These are phyloP conservation scores for Tokudaia muenninki DNA, from an alignment of 2,797 vertebrate genomes.

Conservation along the genomic window DNA sequence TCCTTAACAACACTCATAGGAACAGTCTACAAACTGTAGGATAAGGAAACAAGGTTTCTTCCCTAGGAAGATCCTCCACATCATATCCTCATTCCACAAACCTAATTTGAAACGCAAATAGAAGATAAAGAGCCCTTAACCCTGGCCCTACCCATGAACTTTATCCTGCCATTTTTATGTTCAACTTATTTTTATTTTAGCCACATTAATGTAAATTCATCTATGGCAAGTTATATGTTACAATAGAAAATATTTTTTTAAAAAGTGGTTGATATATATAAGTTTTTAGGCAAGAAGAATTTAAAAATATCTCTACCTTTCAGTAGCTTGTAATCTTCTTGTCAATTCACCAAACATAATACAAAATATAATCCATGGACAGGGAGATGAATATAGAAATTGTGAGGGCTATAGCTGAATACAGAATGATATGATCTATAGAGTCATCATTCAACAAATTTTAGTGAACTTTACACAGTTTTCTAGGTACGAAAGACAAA, in stretches of 20 bases:
- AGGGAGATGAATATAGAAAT: conserved; percentile 28
- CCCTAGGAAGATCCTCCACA: neutral
- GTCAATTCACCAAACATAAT: neutral
- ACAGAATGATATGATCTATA: conserved; percentile 19
- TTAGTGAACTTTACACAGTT: conserved; percentile 20
- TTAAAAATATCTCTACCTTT: conserved; percentile 45
- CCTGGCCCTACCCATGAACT: neutral
- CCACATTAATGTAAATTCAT: conserved; percentile 60
- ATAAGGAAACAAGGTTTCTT: conserved; percentile 31
- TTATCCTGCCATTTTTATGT: conserved; percentile 3
- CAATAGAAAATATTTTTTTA: conserved; percentile 60
- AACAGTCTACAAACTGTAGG: neutral
- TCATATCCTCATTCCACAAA: conserved; percentile 56
- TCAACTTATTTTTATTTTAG: conserved; percentile 61
- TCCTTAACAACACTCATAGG: neutral
- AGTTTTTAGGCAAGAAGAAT: conserved; percentile 39
- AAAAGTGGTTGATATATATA: conserved; percentile 31
- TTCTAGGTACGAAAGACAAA: conserved; percentile 37
- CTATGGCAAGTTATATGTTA: conserved; percentile 44
- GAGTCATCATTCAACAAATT: conserved; percentile 8
- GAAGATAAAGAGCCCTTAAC: neutral
- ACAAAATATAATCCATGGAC: conserved; percentile 39
- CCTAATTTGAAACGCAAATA: conserved; percentile 26
- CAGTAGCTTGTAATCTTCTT: conserved; percentile 43
- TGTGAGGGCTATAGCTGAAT: neutral